Percentiles rank a stretch among this genome's conserved stretches.
phyloP scores from a whole-genome alignment of 2,888 invertebrate genomes.

The Thymelicus sylvestris region DNA sequence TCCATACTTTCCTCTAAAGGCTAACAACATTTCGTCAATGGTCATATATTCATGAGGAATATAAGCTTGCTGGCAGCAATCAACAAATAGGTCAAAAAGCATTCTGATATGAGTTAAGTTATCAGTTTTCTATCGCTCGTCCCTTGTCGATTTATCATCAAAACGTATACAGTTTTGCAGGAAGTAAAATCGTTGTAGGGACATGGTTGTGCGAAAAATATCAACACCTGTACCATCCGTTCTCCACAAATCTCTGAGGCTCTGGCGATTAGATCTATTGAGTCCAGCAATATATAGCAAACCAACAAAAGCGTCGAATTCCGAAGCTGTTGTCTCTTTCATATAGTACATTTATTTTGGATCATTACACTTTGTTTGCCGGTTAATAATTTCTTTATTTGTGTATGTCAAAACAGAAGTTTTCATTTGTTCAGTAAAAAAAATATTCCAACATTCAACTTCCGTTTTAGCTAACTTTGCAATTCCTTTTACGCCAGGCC shows the following conservation, averaged over 20 bases:
- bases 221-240: slow-evolving; percentile 39
- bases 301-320: slow-evolving; percentile 32
- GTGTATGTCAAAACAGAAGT: slow-evolving; percentile 1
- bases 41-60: slow-evolving; percentile 38
- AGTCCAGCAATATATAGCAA: slow-evolving; percentile 39
- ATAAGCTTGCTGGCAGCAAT: slow-evolving; percentile 36
- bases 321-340: slow-evolving; percentile 31
- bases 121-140: slow-evolving; percentile 31
- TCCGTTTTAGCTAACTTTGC: no score
- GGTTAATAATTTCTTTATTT: slow-evolving; percentile 7
- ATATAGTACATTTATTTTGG: neutral
- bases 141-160: slow-evolving; percentile 35
- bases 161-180: slow-evolving; percentile 33
- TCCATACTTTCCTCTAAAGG: slow-evolving; percentile 41
- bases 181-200: slow-evolving; percentile 36
- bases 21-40: slow-evolving; percentile 42
- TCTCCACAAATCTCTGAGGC: slow-evolving; percentile 37
- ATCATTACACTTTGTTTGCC: neutral
- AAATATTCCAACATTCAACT: slow-evolving; percentile 27
- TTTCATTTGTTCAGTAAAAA: slow-evolving; percentile 28
- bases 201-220: slow-evolving; percentile 40
- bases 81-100: slow-evolving; percentile 37
- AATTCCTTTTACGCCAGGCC: no score
- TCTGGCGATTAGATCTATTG: slow-evolving; percentile 31
- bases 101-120: slow-evolving; percentile 35